Conservation (phyloP, 1,140 invertebrate genomes). For the Bombus balteatus region DNA sequence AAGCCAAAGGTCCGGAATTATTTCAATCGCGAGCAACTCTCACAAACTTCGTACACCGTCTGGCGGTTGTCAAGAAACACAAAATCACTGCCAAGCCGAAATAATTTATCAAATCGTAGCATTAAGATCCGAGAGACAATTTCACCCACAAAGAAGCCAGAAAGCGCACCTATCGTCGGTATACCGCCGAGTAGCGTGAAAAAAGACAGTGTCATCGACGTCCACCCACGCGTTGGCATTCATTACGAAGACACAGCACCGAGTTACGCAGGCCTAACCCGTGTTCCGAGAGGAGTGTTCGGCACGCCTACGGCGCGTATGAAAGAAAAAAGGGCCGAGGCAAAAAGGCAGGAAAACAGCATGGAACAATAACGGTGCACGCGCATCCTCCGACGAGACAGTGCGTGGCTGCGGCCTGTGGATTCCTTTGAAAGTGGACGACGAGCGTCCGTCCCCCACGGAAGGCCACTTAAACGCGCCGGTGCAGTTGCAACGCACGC, state of each 20-base stretch:
- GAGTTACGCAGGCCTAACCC: background rate
- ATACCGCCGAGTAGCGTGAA: background rate
- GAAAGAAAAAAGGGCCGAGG: background rate
- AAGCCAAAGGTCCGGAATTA: too few species aligned
- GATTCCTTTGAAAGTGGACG: constrained; percentile 27
- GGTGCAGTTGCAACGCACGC: background rate
- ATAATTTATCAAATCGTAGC: too few species aligned
- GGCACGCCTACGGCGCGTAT: background rate
- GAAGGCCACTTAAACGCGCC: constrained; percentile 16
- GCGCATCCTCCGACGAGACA: constrained; percentile 1
- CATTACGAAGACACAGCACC: background rate
- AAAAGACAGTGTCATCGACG: background rate
- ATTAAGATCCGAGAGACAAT: too few species aligned
- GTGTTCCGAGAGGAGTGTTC: background rate
- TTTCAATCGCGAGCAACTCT: too few species aligned
- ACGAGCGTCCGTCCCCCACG: background rate
- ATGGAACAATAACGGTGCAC: constrained; percentile 47
- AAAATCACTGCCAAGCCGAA: too few species aligned
- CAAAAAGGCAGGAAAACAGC: background rate
- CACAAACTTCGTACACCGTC: too few species aligned
- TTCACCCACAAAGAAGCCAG: too few species aligned
- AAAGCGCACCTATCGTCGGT: too few species aligned
- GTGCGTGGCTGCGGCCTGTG: background rate
- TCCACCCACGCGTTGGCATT: background rate
- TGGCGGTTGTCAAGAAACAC: too few species aligned